These are phyloP conservation scores for Drosophila testacea DNA, from an alignment of 2,888 invertebrate genomes.

Conservation along the genomic window DNA sequence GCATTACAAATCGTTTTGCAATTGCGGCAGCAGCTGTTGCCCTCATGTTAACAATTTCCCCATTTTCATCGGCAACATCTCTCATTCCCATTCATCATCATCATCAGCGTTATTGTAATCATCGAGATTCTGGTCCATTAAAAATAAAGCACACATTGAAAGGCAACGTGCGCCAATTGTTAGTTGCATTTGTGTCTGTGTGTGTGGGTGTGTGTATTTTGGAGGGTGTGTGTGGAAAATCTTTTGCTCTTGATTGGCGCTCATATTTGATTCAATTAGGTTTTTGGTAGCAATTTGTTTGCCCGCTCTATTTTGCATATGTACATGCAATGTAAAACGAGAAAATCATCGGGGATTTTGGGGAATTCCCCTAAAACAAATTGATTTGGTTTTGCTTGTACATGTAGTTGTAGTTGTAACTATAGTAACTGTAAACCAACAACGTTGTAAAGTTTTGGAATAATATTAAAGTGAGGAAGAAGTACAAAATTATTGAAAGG, in stretches of 20 bases:
- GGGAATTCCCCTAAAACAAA: slow-evolving; percentile 5
- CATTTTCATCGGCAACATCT: slow-evolving; percentile 10
- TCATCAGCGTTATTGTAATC: slow-evolving; percentile 19
- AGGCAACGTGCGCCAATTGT: slow-evolving; percentile 65
- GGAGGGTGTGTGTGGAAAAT: slow-evolving; percentile 37
- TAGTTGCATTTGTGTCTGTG: slow-evolving; percentile 17
- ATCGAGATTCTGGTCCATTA: slow-evolving; percentile 39
- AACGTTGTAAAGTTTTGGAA: too few relatives aligned
- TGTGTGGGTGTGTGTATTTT: slow-evolving; percentile 1
- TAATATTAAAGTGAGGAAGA: too few relatives aligned
- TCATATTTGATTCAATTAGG: slow-evolving; percentile 63
- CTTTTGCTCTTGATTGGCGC: slow-evolving; percentile 65
- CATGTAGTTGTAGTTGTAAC: background rate
- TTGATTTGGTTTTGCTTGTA: slow-evolving; percentile 29
- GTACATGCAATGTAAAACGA: slow-evolving; percentile 23
- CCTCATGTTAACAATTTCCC: slow-evolving; percentile 26
- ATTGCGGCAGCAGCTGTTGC: slow-evolving; percentile 22
- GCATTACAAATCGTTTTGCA: slow-evolving; percentile 36
- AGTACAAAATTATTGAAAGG: too few relatives aligned
- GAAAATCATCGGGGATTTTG: background rate
- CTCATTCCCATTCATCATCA: background rate
- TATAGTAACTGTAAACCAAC: too few relatives aligned
- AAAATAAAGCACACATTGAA: slow-evolving; percentile 47
- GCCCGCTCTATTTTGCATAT: slow-evolving; percentile 5
- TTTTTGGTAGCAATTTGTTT: slow-evolving; percentile 46